Evolutionary conservation across 2,888 invertebrate genomes (phyloP), one percentile per base, ranked within the genome.

Genomic region (Agrochola macilenta): DNA sequence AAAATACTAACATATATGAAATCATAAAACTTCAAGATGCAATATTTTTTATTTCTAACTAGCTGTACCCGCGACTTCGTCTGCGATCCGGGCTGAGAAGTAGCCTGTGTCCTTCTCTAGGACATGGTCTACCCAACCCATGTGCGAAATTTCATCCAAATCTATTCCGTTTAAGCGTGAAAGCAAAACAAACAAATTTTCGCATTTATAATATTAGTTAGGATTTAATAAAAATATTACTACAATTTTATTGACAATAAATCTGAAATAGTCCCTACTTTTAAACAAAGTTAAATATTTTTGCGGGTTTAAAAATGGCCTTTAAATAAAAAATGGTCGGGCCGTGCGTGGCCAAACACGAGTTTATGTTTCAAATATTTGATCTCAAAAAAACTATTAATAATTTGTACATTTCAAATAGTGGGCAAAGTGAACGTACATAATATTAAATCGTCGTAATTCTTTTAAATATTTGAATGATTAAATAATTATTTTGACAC

Each of bases 1-100:
- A 74, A 77, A 64, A 64, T 14, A 63, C 39, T n/a, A 77, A 77
- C 43, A 54, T 68, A 74, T 65, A 82, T 69, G 8, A 0, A 30
- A 35, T 35, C 79, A 35, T 64, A 69, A 82, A 71, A 70, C n/a
- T 23, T 35, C 20, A 12, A 52, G 3, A 23, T 23, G n/a, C 14
- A 49, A 46, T 76, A 30, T 26, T 7, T 78, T 79, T 61, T 71
- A 58, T 73, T 69, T 58, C 9, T 52, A 66, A 52, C 52, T 52
- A 20, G 52, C 20, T 52, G 20, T 52, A 20, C 52, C 8, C 20
- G 20, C 52, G 52, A 20, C 52, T 20, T 52, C 2, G 52, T 52
- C 17, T 52, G 8, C 52, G 3, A 52, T 20, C 52, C 20, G 8
- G 52, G 20, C 20, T 8, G 2, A 52, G 20, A 52, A 52, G 52